phyloP scores from a whole-genome alignment of 2,888 invertebrate species.

The Protodeltote pygarga region DNA sequence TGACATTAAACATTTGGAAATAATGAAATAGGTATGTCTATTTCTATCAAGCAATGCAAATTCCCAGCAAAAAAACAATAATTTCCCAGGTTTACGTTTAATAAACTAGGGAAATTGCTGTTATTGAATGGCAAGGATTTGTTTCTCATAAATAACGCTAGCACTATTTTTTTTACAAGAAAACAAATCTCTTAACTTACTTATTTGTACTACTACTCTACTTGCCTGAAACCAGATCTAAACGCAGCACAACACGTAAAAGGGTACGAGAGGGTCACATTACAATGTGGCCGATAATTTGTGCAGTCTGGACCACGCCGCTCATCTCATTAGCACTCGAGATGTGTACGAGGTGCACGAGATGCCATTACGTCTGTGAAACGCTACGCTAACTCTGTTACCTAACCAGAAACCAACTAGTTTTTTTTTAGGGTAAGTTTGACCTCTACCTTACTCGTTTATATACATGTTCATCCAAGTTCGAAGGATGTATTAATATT shows the following conservation, averaged over 20 bases:
- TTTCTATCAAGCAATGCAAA: too few relatives aligned
- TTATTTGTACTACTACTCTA: not conserved
- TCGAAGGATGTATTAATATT: too few relatives aligned
- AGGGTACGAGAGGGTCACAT: constrained; percentile 73
- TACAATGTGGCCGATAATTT: constrained; percentile 73
- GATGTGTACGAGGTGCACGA: constrained; percentile 40
- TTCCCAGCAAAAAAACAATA: too few relatives aligned
- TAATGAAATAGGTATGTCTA: too few relatives aligned
- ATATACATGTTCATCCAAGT: too few relatives aligned
- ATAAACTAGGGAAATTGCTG: too few relatives aligned
- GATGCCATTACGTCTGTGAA: constrained; percentile 41
- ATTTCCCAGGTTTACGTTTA: too few relatives aligned
- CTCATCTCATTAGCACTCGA: constrained; percentile 67
- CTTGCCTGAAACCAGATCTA: constrained; percentile 26
- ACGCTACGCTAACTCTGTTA: constrained; percentile 9
- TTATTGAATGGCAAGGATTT: not conserved
- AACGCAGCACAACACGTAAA: constrained; percentile 66
- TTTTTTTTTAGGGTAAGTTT: too few relatives aligned
- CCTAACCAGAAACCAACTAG: not conserved
- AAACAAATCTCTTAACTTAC: not conserved
- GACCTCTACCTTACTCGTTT: too few relatives aligned
- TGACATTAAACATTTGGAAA: too few relatives aligned
- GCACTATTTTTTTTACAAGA: too few relatives aligned
- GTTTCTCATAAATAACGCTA: too few relatives aligned
- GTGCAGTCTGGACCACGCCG: constrained; percentile 63